These are phyloP conservation scores for Patella ulyssiponensis DNA, from an alignment of 2,888 invertebrate species.

Conservation along the genomic window DNA sequence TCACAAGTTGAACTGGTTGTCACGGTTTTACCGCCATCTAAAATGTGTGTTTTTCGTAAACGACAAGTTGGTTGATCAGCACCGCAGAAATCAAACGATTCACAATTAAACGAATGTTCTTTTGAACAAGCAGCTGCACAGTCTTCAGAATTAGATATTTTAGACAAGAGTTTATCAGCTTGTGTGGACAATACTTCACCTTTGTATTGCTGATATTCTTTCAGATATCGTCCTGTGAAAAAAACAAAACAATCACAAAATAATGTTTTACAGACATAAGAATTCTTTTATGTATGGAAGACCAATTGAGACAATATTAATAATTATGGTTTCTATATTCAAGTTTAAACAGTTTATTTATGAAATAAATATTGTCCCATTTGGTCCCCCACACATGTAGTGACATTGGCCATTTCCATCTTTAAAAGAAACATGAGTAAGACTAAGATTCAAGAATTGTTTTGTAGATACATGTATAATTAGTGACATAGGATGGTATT, in stretches of 20 bases:
- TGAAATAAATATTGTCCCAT: no score
- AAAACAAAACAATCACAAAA: background rate
- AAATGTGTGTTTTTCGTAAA: slow-evolving; percentile 40
- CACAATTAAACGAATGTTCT: slow-evolving; percentile 36
- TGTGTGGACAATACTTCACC: slow-evolving; percentile 39
- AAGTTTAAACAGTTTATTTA: no score
- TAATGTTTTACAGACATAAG: no score
- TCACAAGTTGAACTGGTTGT: slow-evolving; percentile 32
- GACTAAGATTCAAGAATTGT: no score
- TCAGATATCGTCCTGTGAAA: slow-evolving; percentile 48
- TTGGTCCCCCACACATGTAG: no score
- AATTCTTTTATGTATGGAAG: no score
- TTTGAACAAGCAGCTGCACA: slow-evolving; percentile 50
- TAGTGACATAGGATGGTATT: no score
- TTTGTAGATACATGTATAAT: no score
- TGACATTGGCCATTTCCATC: no score
- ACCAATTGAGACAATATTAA: no score
- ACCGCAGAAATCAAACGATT: slow-evolving; percentile 48
- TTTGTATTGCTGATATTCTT: slow-evolving; percentile 43
- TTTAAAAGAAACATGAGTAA: no score
- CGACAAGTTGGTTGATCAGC: slow-evolving; percentile 33
- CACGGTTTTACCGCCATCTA: slow-evolving; percentile 35
- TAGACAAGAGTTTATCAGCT: slow-evolving; percentile 37
- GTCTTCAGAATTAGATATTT: slow-evolving; percentile 35
- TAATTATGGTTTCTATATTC: no score